phyloP scores from a whole-genome alignment of 2,797 vertebrate genomes.

The Sebastes steindachneri region DNA sequence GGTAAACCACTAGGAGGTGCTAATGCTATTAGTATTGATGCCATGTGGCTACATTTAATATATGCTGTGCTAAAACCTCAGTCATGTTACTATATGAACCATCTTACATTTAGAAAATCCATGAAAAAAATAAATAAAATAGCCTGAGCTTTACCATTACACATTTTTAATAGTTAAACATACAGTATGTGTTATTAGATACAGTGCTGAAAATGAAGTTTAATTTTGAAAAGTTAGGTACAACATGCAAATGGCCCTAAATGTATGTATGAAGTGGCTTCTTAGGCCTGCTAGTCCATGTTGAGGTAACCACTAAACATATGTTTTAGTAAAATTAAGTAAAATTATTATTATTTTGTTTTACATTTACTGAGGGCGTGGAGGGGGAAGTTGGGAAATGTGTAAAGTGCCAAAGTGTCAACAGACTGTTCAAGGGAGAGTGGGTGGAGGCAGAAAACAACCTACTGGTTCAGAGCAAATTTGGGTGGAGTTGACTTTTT shows the following conservation, averaged over 20 bases:
- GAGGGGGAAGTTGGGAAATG: not conserved
- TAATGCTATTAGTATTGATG: too few species aligned
- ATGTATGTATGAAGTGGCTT: not conserved
- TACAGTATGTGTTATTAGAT: too few species aligned
- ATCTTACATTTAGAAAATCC: too few species aligned
- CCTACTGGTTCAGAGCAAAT: not conserved
- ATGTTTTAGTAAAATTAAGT: not conserved
- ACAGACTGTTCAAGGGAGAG: not conserved
- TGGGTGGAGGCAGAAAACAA: not conserved
- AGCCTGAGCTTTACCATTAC: too few species aligned
- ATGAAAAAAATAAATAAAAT: too few species aligned
- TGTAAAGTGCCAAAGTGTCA: not conserved
- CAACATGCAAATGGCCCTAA: not conserved
- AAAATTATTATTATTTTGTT: not conserved
- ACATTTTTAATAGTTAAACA: too few species aligned
- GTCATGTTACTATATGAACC: too few species aligned
- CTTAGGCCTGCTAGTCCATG: not conserved
- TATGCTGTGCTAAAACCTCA: too few species aligned
- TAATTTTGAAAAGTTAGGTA: too few species aligned
- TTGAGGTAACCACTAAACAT: not conserved
- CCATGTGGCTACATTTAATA: too few species aligned
- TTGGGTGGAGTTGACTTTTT: slow-evolving; percentile 1
- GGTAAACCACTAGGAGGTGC: too few species aligned
- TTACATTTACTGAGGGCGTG: not conserved
- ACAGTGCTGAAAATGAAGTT: too few species aligned